Evolutionary conservation across 2,888 invertebrate genomes (phyloP), one percentile per base, ranked within the genome.

Genomic region (Catocala sponsa): DNA sequence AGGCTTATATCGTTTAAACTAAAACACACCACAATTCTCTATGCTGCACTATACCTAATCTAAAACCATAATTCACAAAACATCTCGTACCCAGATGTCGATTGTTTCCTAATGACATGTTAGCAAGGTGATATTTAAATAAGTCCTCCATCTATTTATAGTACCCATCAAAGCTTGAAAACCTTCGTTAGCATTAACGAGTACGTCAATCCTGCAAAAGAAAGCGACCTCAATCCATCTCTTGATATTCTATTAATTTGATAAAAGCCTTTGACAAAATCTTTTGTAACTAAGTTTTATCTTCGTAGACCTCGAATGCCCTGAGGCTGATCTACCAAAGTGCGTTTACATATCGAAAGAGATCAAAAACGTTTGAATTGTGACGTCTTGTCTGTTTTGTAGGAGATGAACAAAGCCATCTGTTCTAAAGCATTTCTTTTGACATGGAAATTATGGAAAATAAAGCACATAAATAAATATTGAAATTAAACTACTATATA

Each of bases 311-410:
- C 56, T 15, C 13, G n/a, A 15, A 52, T 58, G 38, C 50, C 52
- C 48, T 53, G 4, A 48, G 38, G 46, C 52, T 25, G 15, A 49
- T 43, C 10, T 2, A 47, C 12, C n/a, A 41, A 55, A 43, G 43
- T 12, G 41, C 44, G 32, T 49, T 58, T 62, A 59, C 35, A 41
- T 53, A 51, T 51, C 49, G 35, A 60, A 41, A 12, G 11, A 56
- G 48, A 59, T 57, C 58, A 58, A 58, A 62, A 56, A 32, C 12
- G 4, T 60, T 60, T 61, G 13, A 13, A 50, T 41, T 49, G 35
- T 9, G 4, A 15, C 13, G 5, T 9, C 41, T 32, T 51, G 50
- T 25, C 32, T 15, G 44, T 9, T 41, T 38, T 38, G 35, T 38
- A 38, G 35, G 6, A 7, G 9, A 38, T 38, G 35, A 38, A 38